Conservation (phyloP, 37 sponge, comb jelly and placozoan genomes). For the Crambe crambe region DNA sequence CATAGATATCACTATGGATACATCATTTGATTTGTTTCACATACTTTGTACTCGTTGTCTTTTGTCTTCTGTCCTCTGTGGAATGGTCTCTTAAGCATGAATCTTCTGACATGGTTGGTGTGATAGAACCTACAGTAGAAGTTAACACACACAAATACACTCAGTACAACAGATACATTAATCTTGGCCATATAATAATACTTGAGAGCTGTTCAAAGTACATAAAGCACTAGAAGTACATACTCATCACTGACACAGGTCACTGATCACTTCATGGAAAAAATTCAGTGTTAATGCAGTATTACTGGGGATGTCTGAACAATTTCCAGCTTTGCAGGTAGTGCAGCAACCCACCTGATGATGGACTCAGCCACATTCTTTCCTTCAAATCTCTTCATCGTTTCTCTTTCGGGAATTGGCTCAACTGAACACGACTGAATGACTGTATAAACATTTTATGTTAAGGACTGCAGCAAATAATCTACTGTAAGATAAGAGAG, state of each 20-base stretch:
- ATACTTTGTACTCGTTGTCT: constrained; percentile 77
- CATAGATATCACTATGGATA: not conserved
- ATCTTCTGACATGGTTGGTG: constrained; percentile 64
- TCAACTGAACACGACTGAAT: constrained; percentile 80
- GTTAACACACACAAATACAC: no score
- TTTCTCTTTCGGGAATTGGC: constrained; percentile 59
- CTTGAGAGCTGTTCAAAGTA: no score
- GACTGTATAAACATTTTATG: constrained; percentile 30
- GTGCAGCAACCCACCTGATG: constrained; percentile 43
- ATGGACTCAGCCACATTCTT: constrained; percentile 62
- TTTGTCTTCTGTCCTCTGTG: constrained; percentile 74
- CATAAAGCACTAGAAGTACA: no score
- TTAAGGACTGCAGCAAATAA: not conserved
- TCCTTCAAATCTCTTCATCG: constrained; percentile 55
- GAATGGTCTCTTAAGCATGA: constrained; percentile 70
- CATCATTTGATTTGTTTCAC: not conserved
- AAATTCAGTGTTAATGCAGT: no score
- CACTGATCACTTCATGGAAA: no score
- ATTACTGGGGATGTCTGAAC: no score
- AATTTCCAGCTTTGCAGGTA: no score
- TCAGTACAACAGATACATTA: no score
- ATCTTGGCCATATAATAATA: not conserved
- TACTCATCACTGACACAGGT: no score
- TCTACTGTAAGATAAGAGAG: not conserved
- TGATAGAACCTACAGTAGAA: constrained; percentile 59